Conservation (phyloP, 1,140 invertebrate genomes). For the Caenorhabditis latens region DNA sequence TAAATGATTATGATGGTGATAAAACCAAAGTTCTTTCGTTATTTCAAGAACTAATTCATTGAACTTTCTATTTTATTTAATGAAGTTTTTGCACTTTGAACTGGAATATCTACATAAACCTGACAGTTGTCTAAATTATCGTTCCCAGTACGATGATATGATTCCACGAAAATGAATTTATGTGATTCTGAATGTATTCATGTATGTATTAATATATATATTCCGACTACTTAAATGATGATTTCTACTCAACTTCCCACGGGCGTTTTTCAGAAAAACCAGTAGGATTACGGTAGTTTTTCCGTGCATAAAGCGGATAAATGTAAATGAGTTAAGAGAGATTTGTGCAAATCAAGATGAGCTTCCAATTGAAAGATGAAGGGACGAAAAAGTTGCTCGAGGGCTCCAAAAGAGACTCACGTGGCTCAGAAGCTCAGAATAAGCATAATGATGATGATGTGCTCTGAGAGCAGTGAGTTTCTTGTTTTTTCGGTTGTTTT, state of each 20-base stretch:
- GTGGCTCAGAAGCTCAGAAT: constrained; percentile 18
- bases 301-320: neutral
- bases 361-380: neutral
- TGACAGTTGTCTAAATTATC: too few relatives aligned
- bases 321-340: neutral
- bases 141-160: too few relatives aligned
- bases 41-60: too few relatives aligned
- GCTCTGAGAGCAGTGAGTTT: constrained; percentile 29
- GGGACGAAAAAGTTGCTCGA: constrained; percentile 25
- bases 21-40: too few relatives aligned
- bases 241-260: neutral
- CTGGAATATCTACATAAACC: too few relatives aligned
- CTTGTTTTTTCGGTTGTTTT: constrained; percentile 17
- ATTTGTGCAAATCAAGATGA: neutral
- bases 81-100: too few relatives aligned
- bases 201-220: too few relatives aligned
- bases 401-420: neutral
- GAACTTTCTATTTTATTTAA: too few relatives aligned
- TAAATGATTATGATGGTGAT: too few relatives aligned
- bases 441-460: constrained; percentile 47
- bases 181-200: too few relatives aligned
- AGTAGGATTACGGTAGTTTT: constrained; percentile 1
- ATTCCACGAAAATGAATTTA: too few relatives aligned
- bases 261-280: neutral
- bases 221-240: too few relatives aligned